Evolutionary conservation across 2,113 vertebrate species (phyloP), one percentile per base, ranked within the genome.

Genomic region (Tyto alba): DNA sequence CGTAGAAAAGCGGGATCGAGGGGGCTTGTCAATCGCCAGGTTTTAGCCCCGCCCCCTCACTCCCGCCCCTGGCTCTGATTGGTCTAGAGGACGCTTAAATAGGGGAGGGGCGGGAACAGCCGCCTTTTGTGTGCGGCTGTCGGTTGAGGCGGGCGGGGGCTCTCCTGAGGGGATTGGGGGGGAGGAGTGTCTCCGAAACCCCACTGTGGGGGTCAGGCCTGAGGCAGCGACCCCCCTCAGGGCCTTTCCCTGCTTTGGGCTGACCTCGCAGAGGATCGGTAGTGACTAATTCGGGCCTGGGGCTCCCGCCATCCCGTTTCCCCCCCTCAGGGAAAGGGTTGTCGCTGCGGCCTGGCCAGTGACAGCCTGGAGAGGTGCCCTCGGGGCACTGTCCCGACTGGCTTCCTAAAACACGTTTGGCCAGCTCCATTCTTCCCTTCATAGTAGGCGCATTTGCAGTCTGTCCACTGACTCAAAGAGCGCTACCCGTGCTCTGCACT

Each of bases 71-170:
- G 5, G 1, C 25, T 13, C n/a, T 92, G 78, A 93, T 95, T 97
- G 96, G 97, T 22, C 2, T 3, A 5, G 1, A 0, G 4, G 8
- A 0, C 0, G 2, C 0, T 40, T 95, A 93, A 97, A 94, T 87
- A 38, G 7, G 15, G 2, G 68, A 27, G 88, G 89, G 81, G 84
- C 1, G 66, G 18, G 3, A 1, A 0, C 0, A 0, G 0, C 0
- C 0, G 0, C 0, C 80, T 87, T 80, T 95, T 96, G 92, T 92
- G 55, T 75, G 76, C 1, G 25, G 56, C 0, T 1, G 59, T 1
- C 4, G 3, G 17, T 0, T 43, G 30, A 0, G 9, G 45, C 0
- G 34, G 19, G 1, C 0, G 0, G 22, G 2, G 6, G 5, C 0
- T 0, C 5, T 0, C 0, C 2, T 12, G n/a, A 10, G 36, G 25